Evolutionary conservation across 2,888 invertebrate genomes (phyloP).

Genomic region (Ferrisia virgata): DNA sequence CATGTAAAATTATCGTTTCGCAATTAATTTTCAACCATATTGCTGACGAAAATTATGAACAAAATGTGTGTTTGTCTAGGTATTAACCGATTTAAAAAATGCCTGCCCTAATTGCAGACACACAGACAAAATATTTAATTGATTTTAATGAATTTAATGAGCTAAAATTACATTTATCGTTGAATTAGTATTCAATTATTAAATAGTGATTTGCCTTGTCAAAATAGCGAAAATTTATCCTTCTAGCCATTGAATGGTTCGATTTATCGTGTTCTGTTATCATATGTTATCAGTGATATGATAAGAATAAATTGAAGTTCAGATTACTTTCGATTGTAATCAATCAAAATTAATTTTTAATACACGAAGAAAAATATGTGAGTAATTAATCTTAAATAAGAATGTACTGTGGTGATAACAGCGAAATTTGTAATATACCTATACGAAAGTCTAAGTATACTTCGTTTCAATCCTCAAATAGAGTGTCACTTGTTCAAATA

Average conservation of each 20-base stretch:
- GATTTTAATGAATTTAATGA: not conserved
- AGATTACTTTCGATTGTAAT: not conserved
- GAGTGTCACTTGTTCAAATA: too few relatives aligned
- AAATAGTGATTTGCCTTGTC: not conserved
- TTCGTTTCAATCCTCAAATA: too few relatives aligned
- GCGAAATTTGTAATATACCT: too few relatives aligned
- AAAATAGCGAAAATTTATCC: not conserved
- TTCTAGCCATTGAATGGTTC: not conserved
- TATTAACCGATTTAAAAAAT: not conserved
- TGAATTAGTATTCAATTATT: too few relatives aligned
- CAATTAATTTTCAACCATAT: not conserved
- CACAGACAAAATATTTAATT: not conserved
- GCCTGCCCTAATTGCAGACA: not conserved
- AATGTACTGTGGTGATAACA: too few relatives aligned
- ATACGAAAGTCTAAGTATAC: too few relatives aligned
- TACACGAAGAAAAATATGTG: too few relatives aligned
- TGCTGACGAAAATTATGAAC: not conserved
- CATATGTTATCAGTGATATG: not conserved
- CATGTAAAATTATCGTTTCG: not conserved
- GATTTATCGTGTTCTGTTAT: not conserved
- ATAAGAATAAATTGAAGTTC: not conserved
- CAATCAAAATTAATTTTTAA: not conserved
- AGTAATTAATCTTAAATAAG: too few relatives aligned
- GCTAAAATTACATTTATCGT: not conserved
- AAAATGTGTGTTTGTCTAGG: not conserved